These are phyloP conservation scores for Coluber constrictor DNA, from an alignment of 2,797 vertebrate species.

Conservation along the genomic window DNA sequence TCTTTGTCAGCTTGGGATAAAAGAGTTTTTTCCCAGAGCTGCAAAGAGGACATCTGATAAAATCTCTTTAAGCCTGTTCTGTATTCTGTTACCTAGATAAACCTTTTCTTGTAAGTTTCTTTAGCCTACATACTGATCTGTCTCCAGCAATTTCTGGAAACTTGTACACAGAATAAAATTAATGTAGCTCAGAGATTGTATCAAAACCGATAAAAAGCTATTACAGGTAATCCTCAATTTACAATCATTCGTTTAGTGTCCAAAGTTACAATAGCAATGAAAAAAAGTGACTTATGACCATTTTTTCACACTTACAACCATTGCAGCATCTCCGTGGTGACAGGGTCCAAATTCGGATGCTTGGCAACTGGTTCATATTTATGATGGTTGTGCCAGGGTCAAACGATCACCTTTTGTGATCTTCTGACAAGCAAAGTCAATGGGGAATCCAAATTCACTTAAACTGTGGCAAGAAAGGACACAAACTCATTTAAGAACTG, in stretches of 20 bases:
- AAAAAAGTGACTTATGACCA: background rate
- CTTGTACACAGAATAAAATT: background rate
- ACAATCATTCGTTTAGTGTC: background rate
- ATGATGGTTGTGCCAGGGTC: background rate
- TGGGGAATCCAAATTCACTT: background rate
- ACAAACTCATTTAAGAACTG: background rate
- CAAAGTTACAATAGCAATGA: background rate
- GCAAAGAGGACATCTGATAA: slow-evolving; percentile 31
- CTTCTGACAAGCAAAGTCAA: background rate
- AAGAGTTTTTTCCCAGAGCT: slow-evolving; percentile 25
- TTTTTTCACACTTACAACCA: background rate
- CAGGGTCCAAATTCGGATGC: background rate
- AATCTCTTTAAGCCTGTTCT: slow-evolving; percentile 29
- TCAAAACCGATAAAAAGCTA: background rate
- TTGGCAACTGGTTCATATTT: background rate
- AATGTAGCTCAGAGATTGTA: rapidly evolving
- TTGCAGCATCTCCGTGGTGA: background rate
- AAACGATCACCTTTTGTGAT: background rate
- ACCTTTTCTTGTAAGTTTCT: slow-evolving; percentile 19
- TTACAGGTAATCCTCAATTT: background rate
- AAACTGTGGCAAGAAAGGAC: background rate
- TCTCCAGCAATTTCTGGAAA: slow-evolving; percentile 18
- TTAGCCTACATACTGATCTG: slow-evolving; percentile 4
- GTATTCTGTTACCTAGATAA: slow-evolving; percentile 21
- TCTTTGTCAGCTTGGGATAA: slow-evolving; percentile 55